Conservation (phyloP, 2,888 invertebrate species). For the Ceraclea dissimilis region DNA sequence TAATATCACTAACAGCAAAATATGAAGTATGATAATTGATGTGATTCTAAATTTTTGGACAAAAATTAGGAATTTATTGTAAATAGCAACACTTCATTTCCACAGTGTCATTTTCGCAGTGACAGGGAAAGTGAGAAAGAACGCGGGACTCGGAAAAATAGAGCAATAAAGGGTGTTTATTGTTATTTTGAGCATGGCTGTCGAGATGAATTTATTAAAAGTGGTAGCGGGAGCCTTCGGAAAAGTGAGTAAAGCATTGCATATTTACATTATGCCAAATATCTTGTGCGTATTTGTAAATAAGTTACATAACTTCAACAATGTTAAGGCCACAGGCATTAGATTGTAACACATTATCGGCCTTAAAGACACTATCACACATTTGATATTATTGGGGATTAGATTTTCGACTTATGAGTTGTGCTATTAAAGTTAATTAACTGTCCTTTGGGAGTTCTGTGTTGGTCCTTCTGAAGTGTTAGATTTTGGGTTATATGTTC, state of each 20-base stretch:
- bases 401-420: too few species aligned
- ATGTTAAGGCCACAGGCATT: not conserved
- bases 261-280: not conserved
- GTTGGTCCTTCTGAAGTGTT: too few species aligned
- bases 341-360: not conserved
- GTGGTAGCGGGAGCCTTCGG: slow-evolving; percentile 44
- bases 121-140: not conserved
- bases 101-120: not conserved
- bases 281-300: slow-evolving; percentile 7
- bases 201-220: slow-evolving; percentile 42
- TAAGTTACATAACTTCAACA: slow-evolving; percentile 19
- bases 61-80: too few species aligned
- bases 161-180: not conserved
- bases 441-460: too few species aligned
- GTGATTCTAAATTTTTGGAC: too few species aligned
- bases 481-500: too few species aligned
- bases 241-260: slow-evolving; percentile 29
- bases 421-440: too few species aligned
- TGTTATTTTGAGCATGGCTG: slow-evolving; percentile 8
- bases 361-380: not conserved
- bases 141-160: slow-evolving; percentile 7
- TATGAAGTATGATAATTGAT: too few species aligned
- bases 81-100: not conserved
- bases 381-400: not conserved
- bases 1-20: too few species aligned